A percentile compares a stretch with the other conserved stretches of the same genome.
Conservation (phyloP, 2,888 invertebrate species). For the Aethes cnicana region DNA sequence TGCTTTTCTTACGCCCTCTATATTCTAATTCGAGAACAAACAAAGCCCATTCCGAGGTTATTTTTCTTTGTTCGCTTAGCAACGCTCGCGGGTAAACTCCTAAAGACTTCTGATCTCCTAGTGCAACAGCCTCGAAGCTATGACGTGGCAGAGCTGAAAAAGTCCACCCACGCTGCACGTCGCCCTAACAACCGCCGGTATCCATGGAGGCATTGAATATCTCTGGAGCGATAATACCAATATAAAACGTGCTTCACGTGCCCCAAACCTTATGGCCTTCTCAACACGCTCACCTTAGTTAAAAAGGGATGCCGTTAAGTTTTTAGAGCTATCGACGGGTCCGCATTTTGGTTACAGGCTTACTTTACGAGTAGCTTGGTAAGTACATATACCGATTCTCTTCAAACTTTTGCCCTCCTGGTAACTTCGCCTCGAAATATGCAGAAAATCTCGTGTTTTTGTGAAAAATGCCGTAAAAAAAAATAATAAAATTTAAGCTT, state of each 20-base stretch:
- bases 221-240: no score
- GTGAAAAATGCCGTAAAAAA: conserved; percentile 51
- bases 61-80: conserved; percentile 25
- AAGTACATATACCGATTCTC: no score
- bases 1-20: conserved; percentile 23
- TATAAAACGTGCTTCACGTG: no score
- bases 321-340: no score
- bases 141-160: conserved; percentile 45
- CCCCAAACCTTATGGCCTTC: no score
- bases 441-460: conserved; percentile 76
- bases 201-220: no score
- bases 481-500: conserved; percentile 38
- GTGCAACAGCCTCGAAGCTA: conserved; percentile 50
- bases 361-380: no score
- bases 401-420: conserved; percentile 49
- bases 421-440: conserved; percentile 63
- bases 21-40: conserved; percentile 12
- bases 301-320: no score
- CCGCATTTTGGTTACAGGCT: no score
- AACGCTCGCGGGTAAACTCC: conserved; percentile 9
- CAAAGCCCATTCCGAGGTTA: neutral
- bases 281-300: no score
- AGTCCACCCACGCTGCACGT: no score
- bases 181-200: conserved; percentile 9
- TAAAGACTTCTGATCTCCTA: conserved; percentile 43